These are phyloP conservation scores for Zhengitettix transpicula DNA, from an alignment of 2,888 invertebrate species.

Conservation along the genomic window DNA sequence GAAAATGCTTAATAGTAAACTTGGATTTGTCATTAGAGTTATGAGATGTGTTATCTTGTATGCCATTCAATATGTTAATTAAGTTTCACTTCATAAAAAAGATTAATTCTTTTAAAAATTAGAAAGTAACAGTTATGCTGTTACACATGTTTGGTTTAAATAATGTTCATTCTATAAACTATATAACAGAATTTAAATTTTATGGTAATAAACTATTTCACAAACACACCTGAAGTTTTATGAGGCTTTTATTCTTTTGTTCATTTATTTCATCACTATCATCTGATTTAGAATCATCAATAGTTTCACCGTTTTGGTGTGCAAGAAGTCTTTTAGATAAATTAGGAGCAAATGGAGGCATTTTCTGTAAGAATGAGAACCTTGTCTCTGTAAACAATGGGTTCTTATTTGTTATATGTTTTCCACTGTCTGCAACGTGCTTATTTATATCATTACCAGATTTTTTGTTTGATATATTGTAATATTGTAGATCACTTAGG, in stretches of 20 bases:
- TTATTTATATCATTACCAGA: background rate
- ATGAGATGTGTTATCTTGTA: too few species aligned
- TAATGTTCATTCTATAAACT: too few species aligned
- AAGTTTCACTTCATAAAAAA: too few species aligned
- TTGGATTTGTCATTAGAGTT: too few species aligned
- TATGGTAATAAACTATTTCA: background rate
- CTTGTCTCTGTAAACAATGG: slow-evolving; percentile 7
- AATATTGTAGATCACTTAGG: slow-evolving; percentile 17
- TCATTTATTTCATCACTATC: background rate
- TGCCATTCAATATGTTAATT: too few species aligned
- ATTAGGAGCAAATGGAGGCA: slow-evolving; percentile 13
- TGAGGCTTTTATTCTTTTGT: slow-evolving; percentile 6
- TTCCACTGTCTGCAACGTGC: background rate
- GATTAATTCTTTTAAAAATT: too few species aligned
- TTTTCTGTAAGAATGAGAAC: slow-evolving; percentile 8
- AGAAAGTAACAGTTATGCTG: too few species aligned
- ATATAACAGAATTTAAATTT: too few species aligned
- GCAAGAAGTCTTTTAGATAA: slow-evolving; percentile 9
- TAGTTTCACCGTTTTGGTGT: slow-evolving; percentile 1
- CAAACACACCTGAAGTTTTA: slow-evolving; percentile 13
- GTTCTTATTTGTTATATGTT: background rate
- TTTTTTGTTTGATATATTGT: background rate
- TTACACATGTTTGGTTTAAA: too few species aligned
- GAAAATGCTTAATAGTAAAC: too few species aligned
- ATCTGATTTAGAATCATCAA: background rate